Base-by-base conservation (phyloP, 2,113 vertebrate genomes). In the Aldabrachelys gigantea region DNA sequence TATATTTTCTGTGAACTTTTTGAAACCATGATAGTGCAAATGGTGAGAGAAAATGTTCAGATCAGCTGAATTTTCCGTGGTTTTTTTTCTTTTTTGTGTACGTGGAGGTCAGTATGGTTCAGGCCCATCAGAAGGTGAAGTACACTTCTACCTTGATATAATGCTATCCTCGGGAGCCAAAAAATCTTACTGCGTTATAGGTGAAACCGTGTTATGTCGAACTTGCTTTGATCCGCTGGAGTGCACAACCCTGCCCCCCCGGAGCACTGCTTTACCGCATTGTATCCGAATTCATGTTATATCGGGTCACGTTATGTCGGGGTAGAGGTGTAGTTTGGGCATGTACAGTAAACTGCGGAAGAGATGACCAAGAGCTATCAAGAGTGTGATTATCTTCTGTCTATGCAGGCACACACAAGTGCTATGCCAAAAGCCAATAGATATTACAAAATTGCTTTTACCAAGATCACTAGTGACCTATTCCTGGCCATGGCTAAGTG, bases 301-400 rank as follows among this genome's bases (percentile, higher is more conserved):
- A 49, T 49, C 47, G 47, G 10, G 10, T 11, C 47, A 49, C 47
- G 10, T 49, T 49, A 49, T 49, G 10, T 49, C 47, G 47, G 10
- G 47, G 47, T 49, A 49, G 47, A 10, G 47, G 10, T 49, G 10
- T 49, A 76, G 21, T 90, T 92, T 89, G 56, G 80, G 92, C 5
- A 16, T 38, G 24, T 87, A 80, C 94, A 25, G 21, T 78, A 82
- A 92, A 84, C 52, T 82, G 35, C 17, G 86, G 56, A 25, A 69
- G 57, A 91, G 62, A 6, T 84, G 92, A 86, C n/a, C 88, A 84
- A 86, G 89, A 94, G 56, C 13, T 76, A 5, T 84, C 76, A 91
- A 50, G 19, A 69, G 31, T 84, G 0, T 87, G 82, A 29, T 93
- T 83, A 87, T 80, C 47, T 91, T 76, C 87, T 78, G 25, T 90